Base-by-base conservation (phyloP, 2,113 vertebrate genomes). In the Nothocercus julius region DNA sequence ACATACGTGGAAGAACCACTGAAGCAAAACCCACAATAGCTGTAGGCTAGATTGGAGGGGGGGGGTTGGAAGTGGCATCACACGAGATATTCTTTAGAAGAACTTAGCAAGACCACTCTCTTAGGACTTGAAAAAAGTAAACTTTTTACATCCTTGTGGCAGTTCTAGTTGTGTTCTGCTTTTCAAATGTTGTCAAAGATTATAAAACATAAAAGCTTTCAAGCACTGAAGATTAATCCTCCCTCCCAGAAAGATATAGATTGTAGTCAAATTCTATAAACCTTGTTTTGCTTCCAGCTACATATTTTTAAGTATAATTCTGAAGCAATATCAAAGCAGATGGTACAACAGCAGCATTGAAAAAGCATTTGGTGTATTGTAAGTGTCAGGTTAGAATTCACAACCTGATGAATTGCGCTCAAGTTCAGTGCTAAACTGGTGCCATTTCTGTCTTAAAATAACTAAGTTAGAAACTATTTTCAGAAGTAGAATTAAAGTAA, bases 171-270 rank as follows among this genome's bases (percentile, higher is more conserved):
- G 89, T 86, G 85, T 96, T 98, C 90, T 74, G 85, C 76, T 96
- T 97, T 93, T 92, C 89, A 97, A 97, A 94, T 95, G 96, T 98
- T 96, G 97, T 97, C 97, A 98, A 98, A 98, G 98, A 98, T 97
- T 98, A 98, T 96, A 94, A 97, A 97, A 95, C 97, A 96, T 98
- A 97, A 98, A 97, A 98, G 94, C 93, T 98, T 97, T 97, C 97
- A 97, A 97, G 97, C 96, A 96, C 96, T 94, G 96, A 97, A 98
- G 98, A 98, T 98, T 98, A 98, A 98, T 98, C 98, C 97, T 97
- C 86, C 84, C 87, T 89, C 95, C 94, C 96, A 97, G 97, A 98
- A 97, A 97, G 97, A 97, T 98, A 98, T 97, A 98, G 97, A 98
- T 98, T 97, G 97, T 97, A 98, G 98, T 98, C 97, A 98, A 98